These are phyloP conservation scores for Orthosia cruda DNA, from an alignment of 2,888 invertebrate genomes.

Conservation along the genomic window DNA sequence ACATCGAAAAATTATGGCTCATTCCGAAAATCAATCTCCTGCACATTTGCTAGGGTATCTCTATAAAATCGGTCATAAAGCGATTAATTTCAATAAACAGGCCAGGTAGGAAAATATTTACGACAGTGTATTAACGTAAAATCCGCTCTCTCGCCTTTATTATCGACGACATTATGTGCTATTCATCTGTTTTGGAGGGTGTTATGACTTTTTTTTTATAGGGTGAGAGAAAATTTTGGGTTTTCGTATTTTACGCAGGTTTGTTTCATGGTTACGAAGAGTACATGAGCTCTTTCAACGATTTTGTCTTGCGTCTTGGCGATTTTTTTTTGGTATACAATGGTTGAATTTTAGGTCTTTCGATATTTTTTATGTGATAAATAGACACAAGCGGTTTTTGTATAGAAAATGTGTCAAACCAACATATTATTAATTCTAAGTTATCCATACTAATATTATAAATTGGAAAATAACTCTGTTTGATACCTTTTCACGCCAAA, in stretches of 20 bases:
- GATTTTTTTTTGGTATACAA: no score
- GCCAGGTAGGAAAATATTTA: slow-evolving; percentile 58
- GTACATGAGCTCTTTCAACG: background rate
- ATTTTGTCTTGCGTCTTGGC: background rate
- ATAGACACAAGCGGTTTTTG: no score
- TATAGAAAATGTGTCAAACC: no score
- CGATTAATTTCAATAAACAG: slow-evolving; percentile 64
- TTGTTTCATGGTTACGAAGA: background rate
- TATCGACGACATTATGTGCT: slow-evolving; percentile 42
- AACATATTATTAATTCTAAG: no score
- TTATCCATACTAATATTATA: no score
- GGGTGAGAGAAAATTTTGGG: background rate
- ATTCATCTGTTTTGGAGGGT: slow-evolving; percentile 21
- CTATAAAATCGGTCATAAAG: slow-evolving; percentile 44
- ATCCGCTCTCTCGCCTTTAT: slow-evolving; percentile 34
- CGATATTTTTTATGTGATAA: no score
- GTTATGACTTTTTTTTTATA: slow-evolving; percentile 19
- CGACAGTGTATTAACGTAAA: slow-evolving; percentile 53
- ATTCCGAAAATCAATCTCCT: slow-evolving; percentile 50
- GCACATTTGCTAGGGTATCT: slow-evolving; percentile 30
- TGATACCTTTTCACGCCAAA: no score
- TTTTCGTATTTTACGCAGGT: background rate
- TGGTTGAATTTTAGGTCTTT: no score
- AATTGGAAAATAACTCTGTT: no score
- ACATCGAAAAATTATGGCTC: slow-evolving; percentile 24